These are phyloP conservation scores for Takifugu bimaculatus DNA, from an alignment of 2,113 vertebrate genomes.

Conservation along the genomic window DNA sequence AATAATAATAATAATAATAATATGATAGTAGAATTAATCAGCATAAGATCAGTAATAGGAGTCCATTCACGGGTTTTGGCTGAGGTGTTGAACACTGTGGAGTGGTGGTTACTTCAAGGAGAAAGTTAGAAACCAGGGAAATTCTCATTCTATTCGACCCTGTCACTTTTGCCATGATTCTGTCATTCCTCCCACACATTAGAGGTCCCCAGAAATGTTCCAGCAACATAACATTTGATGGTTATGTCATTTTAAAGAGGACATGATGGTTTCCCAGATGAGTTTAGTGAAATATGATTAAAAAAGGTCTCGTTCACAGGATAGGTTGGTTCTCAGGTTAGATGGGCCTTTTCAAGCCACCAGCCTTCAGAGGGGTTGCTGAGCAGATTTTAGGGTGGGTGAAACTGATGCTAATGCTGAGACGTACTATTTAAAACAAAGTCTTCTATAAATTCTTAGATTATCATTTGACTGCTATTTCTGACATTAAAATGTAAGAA, in stretches of 20 bases:
- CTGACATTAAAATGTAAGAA: too few relatives aligned
- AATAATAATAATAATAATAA: neutral
- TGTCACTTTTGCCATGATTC: slow-evolving; percentile 4
- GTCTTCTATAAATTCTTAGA: too few relatives aligned
- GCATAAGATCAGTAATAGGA: slow-evolving; percentile 41
- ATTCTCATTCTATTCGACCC: slow-evolving; percentile 44
- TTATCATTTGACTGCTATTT: too few relatives aligned
- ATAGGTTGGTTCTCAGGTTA: too few relatives aligned
- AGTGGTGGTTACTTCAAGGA: slow-evolving; percentile 74
- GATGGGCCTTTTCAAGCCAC: too few relatives aligned
- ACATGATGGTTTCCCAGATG: neutral
- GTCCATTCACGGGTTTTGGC: slow-evolving; percentile 61
- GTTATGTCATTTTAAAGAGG: neutral
- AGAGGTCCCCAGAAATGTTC: neutral
- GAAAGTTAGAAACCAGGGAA: slow-evolving; percentile 66
- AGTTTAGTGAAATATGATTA: neutral
- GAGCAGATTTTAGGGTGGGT: too few relatives aligned
- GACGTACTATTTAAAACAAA: too few relatives aligned
- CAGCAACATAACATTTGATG: neutral
- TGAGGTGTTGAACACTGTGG: slow-evolving; percentile 67
- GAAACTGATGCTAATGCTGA: too few relatives aligned
- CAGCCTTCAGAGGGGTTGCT: too few relatives aligned
- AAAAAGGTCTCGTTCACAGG: too few relatives aligned
- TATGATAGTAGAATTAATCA: neutral
- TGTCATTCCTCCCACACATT: neutral